These are phyloP conservation scores for Riptortus pedestris DNA, from an alignment of 1,140 invertebrate species.

Conservation along the genomic window DNA sequence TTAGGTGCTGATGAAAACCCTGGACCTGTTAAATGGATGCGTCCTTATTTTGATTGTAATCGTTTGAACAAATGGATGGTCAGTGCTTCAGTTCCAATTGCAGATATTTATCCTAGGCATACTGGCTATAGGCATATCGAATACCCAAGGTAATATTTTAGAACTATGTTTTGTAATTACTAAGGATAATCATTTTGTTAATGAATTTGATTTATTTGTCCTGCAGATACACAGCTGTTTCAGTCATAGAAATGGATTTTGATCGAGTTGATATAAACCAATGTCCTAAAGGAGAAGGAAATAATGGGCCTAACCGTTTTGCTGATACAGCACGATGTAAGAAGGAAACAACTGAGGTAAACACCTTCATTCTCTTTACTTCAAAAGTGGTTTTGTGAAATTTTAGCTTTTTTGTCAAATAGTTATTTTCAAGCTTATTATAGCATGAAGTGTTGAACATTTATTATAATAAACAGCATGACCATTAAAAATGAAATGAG, in stretches of 20 bases:
- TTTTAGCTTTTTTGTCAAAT: constrained; percentile 9
- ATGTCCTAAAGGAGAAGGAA: constrained; percentile 80
- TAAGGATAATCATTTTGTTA: not conserved
- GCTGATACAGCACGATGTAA: constrained; percentile 85
- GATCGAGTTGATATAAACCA: constrained; percentile 97
- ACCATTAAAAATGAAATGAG: no score
- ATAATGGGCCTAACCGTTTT: constrained; percentile 80
- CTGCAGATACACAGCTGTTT: constrained; percentile 78
- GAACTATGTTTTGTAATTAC: constrained; percentile 13
- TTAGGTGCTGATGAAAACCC: constrained; percentile 70
- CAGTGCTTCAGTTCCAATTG: constrained; percentile 83
- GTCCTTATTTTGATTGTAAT: constrained; percentile 94
- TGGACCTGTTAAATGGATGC: constrained; percentile 85
- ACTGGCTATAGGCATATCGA: constrained; percentile 89
- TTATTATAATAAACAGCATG: no score
- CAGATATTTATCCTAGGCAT: constrained; percentile 90
- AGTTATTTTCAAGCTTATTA: no score
- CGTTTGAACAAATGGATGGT: constrained; percentile 92
- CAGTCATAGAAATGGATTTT: constrained; percentile 93
- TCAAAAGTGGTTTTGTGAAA: no score
- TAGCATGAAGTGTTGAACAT: no score
- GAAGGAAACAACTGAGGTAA: constrained; percentile 82
- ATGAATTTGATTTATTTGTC: constrained; percentile 3
- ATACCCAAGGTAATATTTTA: constrained; percentile 85
- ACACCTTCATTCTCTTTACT: constrained; percentile 21